Evolutionary conservation across 2,797 vertebrate genomes (phyloP), one percentile per base, ranked within the genome.

Genomic region (Sebastes oblongus): DNA sequence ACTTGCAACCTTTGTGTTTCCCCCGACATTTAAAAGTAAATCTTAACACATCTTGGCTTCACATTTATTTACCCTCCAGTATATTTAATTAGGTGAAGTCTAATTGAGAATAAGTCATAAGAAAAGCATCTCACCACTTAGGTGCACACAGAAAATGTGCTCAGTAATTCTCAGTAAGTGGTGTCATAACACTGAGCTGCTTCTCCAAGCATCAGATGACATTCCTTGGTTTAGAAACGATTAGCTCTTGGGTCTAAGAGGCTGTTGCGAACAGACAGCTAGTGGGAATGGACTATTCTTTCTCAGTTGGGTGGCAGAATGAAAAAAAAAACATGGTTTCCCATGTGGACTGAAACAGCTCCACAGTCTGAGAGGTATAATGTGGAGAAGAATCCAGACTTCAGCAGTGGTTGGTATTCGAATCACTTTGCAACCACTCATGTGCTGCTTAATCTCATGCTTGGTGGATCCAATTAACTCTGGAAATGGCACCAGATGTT

Each of bases 391-490:
- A 66, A 39, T n/a, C 50, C 39, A 50, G 66, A 69, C 65, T 80
- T 29, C 4, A 39, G 22, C 32, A 20, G 66, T 2, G 46, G 66
- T 5, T 58, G 61, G 34, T 75, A 77, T 75, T 79, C 36, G 3
- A 81, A 72, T 64, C 70, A 30, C 68, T 82, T 66, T 70, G 78
- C 72, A 74, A 2, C 32, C 62, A 34, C 24, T 73, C 80, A 16
- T 74, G 56, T 81, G 77, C 58, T 75, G 54, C 76, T 78, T 88
- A 75, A 88, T 91, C 83, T 90, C 84, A 91, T 81, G 88, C 82
- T 84, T 73, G 81, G 76, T 78, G 72, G 79, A 90, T 91, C 86
- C 85, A 88, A 86, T 92, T 88, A 90, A 86, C 68, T 85, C n/a
- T 56, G 58, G 54, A 78, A 89, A 87, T 32, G 54, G 80, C 77